Evolutionary conservation across 2,888 invertebrate genomes (phyloP).

Genomic region (Eupithecia centaureata): DNA sequence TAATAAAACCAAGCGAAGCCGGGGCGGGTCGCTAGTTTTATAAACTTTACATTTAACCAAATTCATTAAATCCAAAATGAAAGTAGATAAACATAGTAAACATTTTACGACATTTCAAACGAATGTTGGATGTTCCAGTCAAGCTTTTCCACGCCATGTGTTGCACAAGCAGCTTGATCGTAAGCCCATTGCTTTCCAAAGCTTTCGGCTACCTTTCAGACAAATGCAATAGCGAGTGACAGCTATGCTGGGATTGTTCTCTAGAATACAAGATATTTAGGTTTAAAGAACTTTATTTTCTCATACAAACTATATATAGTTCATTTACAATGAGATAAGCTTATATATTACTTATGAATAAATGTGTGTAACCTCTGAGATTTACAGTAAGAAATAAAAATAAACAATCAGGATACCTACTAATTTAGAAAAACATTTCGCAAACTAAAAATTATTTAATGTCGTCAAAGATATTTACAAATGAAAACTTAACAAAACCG

Average conservation of each 20-base stretch:
- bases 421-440: too few species aligned
- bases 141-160: slow-evolving; percentile 24
- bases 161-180: slow-evolving; percentile 31
- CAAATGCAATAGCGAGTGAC: slow-evolving; percentile 29
- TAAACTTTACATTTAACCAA: background rate
- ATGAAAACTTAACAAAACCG: background rate
- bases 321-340: too few species aligned
- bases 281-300: too few species aligned
- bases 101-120: slow-evolving; percentile 26
- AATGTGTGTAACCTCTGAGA: too few species aligned
- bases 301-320: too few species aligned
- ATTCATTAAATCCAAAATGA: slow-evolving; percentile 2
- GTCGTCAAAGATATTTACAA: background rate
- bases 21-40: too few species aligned
- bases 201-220: slow-evolving; percentile 24
- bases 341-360: too few species aligned
- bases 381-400: too few species aligned
- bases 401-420: too few species aligned
- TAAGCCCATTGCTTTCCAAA: slow-evolving; percentile 28
- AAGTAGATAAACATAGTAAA: background rate
- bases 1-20: too few species aligned
- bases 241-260: slow-evolving; percentile 13
- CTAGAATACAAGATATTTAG: background rate
- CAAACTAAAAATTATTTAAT: too few species aligned
- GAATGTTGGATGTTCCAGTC: slow-evolving; percentile 21